A percentile compares a stretch with the other conserved stretches of the same genome.
phyloP scores from a whole-genome alignment of 2,113 vertebrate species.

The Platichthys stellatus region DNA sequence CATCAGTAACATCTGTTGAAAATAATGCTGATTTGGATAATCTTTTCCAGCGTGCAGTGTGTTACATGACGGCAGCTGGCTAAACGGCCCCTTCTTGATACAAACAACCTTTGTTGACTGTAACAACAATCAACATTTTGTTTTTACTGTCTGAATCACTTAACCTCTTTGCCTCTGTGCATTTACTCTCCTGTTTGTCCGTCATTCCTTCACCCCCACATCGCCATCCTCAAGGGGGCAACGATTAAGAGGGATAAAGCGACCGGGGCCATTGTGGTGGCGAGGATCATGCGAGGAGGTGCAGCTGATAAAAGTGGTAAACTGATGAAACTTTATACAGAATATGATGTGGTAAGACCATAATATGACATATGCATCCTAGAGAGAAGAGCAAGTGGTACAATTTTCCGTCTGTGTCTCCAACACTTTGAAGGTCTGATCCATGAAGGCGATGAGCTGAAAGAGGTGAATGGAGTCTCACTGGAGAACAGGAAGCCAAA shows the following conservation, averaged over 20 bases:
- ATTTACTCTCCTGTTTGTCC: constrained; percentile 21
- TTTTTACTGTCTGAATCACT: constrained; percentile 17
- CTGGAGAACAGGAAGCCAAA: constrained; percentile 90
- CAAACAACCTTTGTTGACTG: constrained; percentile 24
- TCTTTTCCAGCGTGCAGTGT: constrained; percentile 58
- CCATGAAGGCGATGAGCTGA: constrained; percentile 93
- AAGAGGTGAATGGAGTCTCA: constrained; percentile 92
- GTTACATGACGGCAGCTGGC: constrained; percentile 56
- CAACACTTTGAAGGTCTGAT: constrained; percentile 87
- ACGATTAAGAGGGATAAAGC: constrained; percentile 90
- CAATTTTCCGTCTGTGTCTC: constrained; percentile 37
- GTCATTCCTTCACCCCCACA: constrained; percentile 7
- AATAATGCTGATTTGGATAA: constrained; percentile 68
- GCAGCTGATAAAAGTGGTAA: constrained; percentile 92
- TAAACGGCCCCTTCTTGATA: constrained; percentile 44
- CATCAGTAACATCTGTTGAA: constrained; percentile 72
- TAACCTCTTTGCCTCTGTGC: constrained; percentile 25
- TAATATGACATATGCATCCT: background rate
- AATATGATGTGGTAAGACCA: background rate
- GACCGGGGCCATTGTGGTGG: constrained; percentile 89
- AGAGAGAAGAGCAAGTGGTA: background rate
- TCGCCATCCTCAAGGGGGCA: constrained; percentile 82
- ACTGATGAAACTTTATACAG: constrained; percentile 8
- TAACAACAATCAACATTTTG: constrained; percentile 47
- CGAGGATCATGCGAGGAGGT: constrained; percentile 92